Evolutionary conservation across 2,113 vertebrate species (phyloP), one percentile per base, ranked within the genome.

Genomic region (Dascyllus trimaculatus): DNA sequence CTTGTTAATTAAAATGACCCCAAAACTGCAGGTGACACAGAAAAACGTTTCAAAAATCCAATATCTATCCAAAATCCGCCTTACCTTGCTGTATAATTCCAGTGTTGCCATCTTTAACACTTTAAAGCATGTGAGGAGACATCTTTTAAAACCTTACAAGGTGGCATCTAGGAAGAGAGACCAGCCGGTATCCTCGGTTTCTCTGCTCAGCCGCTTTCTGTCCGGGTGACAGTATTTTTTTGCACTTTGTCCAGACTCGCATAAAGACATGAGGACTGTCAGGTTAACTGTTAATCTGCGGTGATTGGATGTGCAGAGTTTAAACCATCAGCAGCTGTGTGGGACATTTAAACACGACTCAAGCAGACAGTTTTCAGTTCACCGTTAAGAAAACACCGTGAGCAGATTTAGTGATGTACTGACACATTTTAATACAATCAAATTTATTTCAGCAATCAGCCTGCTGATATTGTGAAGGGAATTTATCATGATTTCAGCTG

Each of bases 251-350:
- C 83, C 95, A 58, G 74, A 8, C 26, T 71, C 49, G 68, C 57
- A 68, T 22, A 45, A 52, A 84, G 51, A 54, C 56, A 77, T 5
- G 19, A 73, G 66, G 70, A 84, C 57, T 43, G 65, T 81, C 85
- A 85, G 72, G 94, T 95, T 95, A 95, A 95, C 92, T 75, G 95
- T 94, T 95, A 94, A 95, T 92, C 92, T 84, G 59, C 11, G 38
- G 49, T n/a, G n/a, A 52, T 53, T 72, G 81, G 48, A 72, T 65
- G 68, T 53, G 48, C 48, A 21, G 7, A 60, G 52, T 43, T 22
- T 40, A 19, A 56, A 24, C 43, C 7, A 59, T 51, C 43, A 21
- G n/a, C 9, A 19, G 35, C 13, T 22, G 17, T 15, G 21, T 5
- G 25, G 18, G 4, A 25, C 52, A 56, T 25, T 43, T 15, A 56